Percentiles rank a stretch among this genome's conserved stretches.
These are phyloP conservation scores for Himalopsyche tibetana DNA, from an alignment of 2,888 invertebrate genomes.

Conservation along the genomic window DNA sequence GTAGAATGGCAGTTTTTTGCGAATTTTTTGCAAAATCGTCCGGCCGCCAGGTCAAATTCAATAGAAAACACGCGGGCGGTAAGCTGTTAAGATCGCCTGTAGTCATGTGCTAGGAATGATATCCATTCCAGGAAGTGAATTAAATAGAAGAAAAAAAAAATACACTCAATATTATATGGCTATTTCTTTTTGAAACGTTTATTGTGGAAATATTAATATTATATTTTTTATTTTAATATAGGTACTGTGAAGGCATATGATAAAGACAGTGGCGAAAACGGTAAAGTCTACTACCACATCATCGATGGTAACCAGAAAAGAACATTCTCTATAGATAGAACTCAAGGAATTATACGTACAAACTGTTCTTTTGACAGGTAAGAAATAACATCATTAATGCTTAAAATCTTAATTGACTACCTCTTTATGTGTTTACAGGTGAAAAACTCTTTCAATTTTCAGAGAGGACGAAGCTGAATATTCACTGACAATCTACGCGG, in stretches of 20 bases:
- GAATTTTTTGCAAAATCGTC: too few relatives aligned
- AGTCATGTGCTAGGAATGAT: too few relatives aligned
- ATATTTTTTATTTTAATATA: conserved; percentile 66
- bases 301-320: conserved; percentile 86
- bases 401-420: too few relatives aligned
- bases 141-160: too few relatives aligned
- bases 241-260: conserved; percentile 86
- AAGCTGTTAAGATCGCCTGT: too few relatives aligned
- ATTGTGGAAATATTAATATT: neutral
- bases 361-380: conserved; percentile 87
- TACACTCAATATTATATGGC: too few relatives aligned
- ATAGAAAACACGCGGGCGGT: too few relatives aligned
- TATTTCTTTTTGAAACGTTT: too few relatives aligned
- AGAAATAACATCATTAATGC: conserved; percentile 47
- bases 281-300: conserved; percentile 90
- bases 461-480: conserved; percentile 87
- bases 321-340: conserved; percentile 87
- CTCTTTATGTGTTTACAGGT: neutral
- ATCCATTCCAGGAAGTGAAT: too few relatives aligned
- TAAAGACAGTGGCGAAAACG: conserved; percentile 87
- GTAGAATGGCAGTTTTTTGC: too few relatives aligned
- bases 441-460: conserved; percentile 63
- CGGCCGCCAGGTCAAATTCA: too few relatives aligned
- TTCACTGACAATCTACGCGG: conserved; percentile 86
- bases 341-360: conserved; percentile 87